Conservation (phyloP, 2,797 vertebrate species). For the Hydrophis major region DNA sequence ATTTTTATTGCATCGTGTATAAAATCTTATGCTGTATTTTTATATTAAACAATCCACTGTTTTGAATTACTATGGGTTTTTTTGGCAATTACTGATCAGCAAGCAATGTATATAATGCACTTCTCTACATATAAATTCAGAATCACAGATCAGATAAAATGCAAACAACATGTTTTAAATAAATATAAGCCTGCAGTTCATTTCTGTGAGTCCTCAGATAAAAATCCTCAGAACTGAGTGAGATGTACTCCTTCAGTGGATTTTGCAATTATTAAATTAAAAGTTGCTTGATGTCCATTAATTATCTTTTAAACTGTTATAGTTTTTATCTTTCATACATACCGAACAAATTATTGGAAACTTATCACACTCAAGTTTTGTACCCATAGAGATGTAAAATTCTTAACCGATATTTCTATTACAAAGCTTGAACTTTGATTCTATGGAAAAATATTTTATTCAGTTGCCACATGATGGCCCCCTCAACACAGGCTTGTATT, state of each 20-base stretch:
- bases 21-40: neutral
- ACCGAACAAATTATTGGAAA: neutral
- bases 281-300: neutral
- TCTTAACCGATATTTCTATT: too few relatives aligned
- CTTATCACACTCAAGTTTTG: neutral
- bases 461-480: conserved; percentile 65
- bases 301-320: neutral
- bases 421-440: neutral
- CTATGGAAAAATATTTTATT: conserved; percentile 1
- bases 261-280: neutral
- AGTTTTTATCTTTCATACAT: neutral
- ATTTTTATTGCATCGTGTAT: neutral
- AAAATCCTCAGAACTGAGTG: neutral
- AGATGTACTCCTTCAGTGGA: neutral
- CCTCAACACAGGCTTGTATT: conserved; percentile 37
- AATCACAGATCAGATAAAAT: neutral
- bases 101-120: neutral
- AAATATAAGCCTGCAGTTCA: neutral
- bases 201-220: neutral
- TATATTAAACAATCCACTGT: neutral
- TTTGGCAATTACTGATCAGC: neutral
- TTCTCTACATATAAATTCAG: neutral
- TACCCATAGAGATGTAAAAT: neutral
- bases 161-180: neutral
- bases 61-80: neutral